A percentile compares a stretch with the other conserved stretches of the same genome.
These are phyloP conservation scores for Eulithis testata DNA, from an alignment of 2,888 invertebrate species.

Conservation along the genomic window DNA sequence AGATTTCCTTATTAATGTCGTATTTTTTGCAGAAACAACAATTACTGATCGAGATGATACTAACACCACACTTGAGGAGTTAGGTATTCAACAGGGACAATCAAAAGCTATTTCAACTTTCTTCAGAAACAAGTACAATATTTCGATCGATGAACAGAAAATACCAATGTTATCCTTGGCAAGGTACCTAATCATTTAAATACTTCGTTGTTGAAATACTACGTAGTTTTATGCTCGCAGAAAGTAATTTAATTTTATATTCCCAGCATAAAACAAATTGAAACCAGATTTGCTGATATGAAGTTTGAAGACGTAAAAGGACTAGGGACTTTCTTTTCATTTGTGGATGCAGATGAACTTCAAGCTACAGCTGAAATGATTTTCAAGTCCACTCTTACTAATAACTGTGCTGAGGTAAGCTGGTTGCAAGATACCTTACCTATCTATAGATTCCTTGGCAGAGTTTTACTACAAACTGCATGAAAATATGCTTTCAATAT, in stretches of 20 bases:
- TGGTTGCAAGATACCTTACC: too few species aligned
- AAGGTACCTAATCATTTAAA: too few species aligned
- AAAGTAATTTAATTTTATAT: constrained; percentile 4
- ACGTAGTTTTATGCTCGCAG: too few species aligned
- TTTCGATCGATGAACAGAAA: constrained; percentile 16
- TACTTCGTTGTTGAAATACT: too few species aligned
- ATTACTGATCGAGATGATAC: constrained; percentile 11
- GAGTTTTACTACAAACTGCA: too few species aligned
- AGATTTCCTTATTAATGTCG: neutral
- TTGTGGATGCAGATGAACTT: constrained; percentile 55
- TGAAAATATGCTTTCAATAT: too few species aligned
- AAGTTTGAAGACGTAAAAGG: constrained; percentile 42
- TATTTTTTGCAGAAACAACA: constrained; percentile 22
- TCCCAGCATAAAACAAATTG: constrained; percentile 44
- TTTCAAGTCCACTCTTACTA: constrained; percentile 34
- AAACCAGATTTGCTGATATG: constrained; percentile 32
- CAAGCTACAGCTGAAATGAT: constrained; percentile 50
- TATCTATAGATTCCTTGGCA: too few species aligned
- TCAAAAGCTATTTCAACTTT: constrained; percentile 14
- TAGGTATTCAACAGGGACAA: constrained; percentile 26
- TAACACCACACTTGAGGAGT: constrained; percentile 17
- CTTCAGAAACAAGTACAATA: constrained; percentile 21
- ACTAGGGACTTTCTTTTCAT: constrained; percentile 49
- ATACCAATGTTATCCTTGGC: constrained; percentile 24
- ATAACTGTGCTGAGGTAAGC: constrained; percentile 31